phyloP scores from a whole-genome alignment of 2,888 invertebrate species.

The Pollenia griseotomentosa region DNA sequence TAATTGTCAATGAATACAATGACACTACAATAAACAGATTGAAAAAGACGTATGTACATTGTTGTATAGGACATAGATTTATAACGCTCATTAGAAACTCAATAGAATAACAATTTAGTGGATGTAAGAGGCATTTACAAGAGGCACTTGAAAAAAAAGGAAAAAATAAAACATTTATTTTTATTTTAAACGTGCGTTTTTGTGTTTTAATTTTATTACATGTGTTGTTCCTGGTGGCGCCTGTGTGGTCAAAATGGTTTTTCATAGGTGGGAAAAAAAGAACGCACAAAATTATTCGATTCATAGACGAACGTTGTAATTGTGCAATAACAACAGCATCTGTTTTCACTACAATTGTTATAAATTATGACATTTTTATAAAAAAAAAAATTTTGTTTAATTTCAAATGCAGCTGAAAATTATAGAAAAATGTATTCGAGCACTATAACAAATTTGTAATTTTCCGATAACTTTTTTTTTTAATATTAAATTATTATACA shows the following conservation, averaged over 20 bases:
- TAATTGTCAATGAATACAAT: constrained; percentile 72
- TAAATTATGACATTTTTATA: constrained; percentile 63
- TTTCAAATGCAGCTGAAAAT: constrained; percentile 49
- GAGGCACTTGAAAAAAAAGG: constrained; percentile 59
- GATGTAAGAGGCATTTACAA: constrained; percentile 65
- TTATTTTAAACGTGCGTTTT: constrained; percentile 20
- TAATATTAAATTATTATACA: background rate
- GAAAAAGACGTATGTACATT: constrained; percentile 34
- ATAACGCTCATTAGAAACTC: constrained; percentile 74
- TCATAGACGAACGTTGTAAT: constrained; percentile 21
- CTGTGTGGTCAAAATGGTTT: constrained; percentile 72
- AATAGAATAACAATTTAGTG: constrained; percentile 73
- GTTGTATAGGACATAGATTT: constrained; percentile 71
- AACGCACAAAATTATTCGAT: constrained; percentile 38
- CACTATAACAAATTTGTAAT: too few relatives aligned
- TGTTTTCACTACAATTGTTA: constrained; percentile 29
- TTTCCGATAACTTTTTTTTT: background rate
- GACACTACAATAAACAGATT: constrained; percentile 18
- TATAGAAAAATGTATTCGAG: too few relatives aligned
- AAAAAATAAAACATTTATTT: constrained; percentile 38
- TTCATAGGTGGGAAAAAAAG: constrained; percentile 49
- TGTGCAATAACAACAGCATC: constrained; percentile 56
- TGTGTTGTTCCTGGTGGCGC: constrained; percentile 67
- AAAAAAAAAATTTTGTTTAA: constrained; percentile 5
- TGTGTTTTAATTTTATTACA: constrained; percentile 32